Percentiles rank a stretch among this genome's conserved stretches.
Conservation (phyloP, 2,888 invertebrate species). For the Dasysyrphus albostriatus region DNA sequence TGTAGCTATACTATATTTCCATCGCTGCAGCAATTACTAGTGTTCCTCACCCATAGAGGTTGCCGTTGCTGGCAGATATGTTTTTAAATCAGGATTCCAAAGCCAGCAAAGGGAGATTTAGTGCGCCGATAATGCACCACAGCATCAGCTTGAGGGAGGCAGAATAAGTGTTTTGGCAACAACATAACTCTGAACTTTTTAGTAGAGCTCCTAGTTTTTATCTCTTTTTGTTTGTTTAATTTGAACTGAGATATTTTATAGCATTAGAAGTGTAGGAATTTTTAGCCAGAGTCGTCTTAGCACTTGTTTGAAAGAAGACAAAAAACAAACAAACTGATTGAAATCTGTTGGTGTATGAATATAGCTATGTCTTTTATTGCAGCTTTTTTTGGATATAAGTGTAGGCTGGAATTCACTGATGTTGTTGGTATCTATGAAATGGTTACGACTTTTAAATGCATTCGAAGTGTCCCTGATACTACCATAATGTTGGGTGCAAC, state of each 20-base stretch:
- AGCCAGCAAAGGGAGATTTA: slow-evolving; percentile 51
- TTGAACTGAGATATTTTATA: slow-evolving; percentile 28
- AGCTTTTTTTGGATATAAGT: slow-evolving; percentile 29
- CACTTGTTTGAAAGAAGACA: slow-evolving; percentile 41
- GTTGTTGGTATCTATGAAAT: slow-evolving; percentile 24
- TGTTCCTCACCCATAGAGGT: slow-evolving; percentile 58
- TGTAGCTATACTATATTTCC: slow-evolving; percentile 12
- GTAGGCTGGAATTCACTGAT: slow-evolving; percentile 33
- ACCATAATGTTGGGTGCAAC: neutral
- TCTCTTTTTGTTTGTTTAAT: neutral
- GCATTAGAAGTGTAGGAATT: slow-evolving; percentile 54
- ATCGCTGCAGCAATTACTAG: slow-evolving; percentile 63
- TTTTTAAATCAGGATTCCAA: slow-evolving; percentile 67
- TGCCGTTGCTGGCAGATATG: slow-evolving; percentile 42
- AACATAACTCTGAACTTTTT: slow-evolving; percentile 63
- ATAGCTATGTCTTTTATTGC: neutral
- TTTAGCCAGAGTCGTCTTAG: slow-evolving; percentile 41
- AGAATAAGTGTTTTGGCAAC: slow-evolving; percentile 71
- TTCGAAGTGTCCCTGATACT: slow-evolving; percentile 8
- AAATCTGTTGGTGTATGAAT: slow-evolving; percentile 21
- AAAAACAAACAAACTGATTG: slow-evolving; percentile 34
- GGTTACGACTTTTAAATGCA: slow-evolving; percentile 2
- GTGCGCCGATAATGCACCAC: slow-evolving; percentile 58
- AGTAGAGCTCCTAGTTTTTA: slow-evolving; percentile 3
- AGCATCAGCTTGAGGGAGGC: slow-evolving; percentile 55